Conservation (phyloP, 2,888 invertebrate species). For the Netelia inedita region DNA sequence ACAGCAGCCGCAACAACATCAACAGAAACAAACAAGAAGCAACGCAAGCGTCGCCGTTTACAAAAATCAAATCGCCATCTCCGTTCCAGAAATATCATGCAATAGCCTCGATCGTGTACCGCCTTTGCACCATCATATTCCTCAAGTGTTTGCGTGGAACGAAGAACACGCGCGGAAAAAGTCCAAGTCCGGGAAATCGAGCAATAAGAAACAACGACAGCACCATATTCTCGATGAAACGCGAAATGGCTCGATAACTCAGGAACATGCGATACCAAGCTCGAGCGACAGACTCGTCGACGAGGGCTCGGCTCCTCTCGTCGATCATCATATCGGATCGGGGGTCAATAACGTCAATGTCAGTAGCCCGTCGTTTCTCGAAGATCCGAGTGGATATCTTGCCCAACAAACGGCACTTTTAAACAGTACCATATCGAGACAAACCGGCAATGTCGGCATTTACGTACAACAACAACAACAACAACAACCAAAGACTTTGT, state of each 20-base stretch:
- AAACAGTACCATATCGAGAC: constrained; percentile 92
- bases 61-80: constrained; percentile 44
- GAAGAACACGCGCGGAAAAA: constrained; percentile 88
- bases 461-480: background rate
- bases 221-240: constrained; percentile 73
- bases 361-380: constrained; percentile 93
- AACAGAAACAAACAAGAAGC: constrained; percentile 53
- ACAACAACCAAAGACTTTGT: constrained; percentile 81
- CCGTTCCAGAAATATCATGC: constrained; percentile 83
- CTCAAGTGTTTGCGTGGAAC: constrained; percentile 86
- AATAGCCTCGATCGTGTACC: constrained; percentile 90
- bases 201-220: constrained; percentile 83
- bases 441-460: constrained; percentile 83
- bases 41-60: constrained; percentile 67
- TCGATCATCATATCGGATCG: constrained; percentile 69
- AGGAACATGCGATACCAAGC: constrained; percentile 78
- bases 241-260: constrained; percentile 66
- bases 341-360: constrained; percentile 81
- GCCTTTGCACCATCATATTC: constrained; percentile 90
- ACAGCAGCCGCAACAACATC: constrained; percentile 65
- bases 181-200: constrained; percentile 86
- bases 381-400: constrained; percentile 96
- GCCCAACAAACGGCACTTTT: constrained; percentile 95
- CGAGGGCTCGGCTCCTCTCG: constrained; percentile 23
- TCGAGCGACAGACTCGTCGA: constrained; percentile 76